phyloP scores from a whole-genome alignment of 1,140 invertebrate genomes.

The Brachionus plicatilis region DNA sequence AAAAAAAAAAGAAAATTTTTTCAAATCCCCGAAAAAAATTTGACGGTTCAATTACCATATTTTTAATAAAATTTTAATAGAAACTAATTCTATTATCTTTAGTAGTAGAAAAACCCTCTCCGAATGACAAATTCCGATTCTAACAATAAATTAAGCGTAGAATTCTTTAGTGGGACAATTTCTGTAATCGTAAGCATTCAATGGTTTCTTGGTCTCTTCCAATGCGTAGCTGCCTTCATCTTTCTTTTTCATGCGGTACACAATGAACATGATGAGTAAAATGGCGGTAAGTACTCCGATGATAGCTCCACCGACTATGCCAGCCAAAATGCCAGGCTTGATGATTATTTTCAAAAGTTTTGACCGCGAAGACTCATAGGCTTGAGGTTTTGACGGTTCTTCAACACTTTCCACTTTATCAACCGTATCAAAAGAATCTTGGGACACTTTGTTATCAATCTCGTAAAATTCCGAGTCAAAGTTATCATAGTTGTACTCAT shows the following conservation, averaged over 20 bases:
- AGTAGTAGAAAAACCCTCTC: background rate
- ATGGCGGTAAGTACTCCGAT: constrained; percentile 93
- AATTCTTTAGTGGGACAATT: constrained; percentile 86
- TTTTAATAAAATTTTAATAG: background rate
- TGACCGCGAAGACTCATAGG: background rate
- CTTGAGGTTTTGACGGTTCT: background rate
- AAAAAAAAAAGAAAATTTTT: background rate
- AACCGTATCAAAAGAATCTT: background rate
- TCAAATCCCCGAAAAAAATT: background rate
- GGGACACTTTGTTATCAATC: background rate
- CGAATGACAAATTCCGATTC: background rate
- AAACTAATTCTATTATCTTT: background rate
- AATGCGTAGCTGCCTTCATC: constrained; percentile 96
- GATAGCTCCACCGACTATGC: constrained; percentile 93
- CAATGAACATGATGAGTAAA: constrained; percentile 97
- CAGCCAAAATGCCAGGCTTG: constrained; percentile 85
- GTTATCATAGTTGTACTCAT: background rate
- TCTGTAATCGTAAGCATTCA: constrained; percentile 79
- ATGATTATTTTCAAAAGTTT: constrained; percentile 67
- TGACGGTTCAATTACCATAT: background rate
- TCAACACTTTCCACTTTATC: background rate
- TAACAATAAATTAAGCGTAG: constrained; percentile 69
- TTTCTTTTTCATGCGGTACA: constrained; percentile 97
- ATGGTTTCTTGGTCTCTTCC: constrained; percentile 88
- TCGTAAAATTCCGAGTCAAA: background rate